Base-by-base conservation (phyloP, 2,797 vertebrate genomes). In the Karalla daura region DNA sequence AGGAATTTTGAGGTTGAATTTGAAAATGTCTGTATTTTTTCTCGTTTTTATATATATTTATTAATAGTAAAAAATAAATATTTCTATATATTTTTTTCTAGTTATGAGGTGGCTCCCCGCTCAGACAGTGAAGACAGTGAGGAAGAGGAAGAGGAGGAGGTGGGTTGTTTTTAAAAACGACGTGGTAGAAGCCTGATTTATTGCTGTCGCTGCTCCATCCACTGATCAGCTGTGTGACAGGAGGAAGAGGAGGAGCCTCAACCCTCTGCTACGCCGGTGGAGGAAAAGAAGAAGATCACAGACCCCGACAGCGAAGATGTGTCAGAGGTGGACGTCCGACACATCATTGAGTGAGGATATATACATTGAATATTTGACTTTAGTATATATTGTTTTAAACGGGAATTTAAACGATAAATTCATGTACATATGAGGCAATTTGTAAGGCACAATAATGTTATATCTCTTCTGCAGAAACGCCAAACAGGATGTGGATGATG, bases 81-180 rank as follows among this genome's bases (percentile, higher is more conserved):
- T n/a, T n/a, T n/a, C n/a, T n/a, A n/a, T n/a, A n/a, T n/a, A n/a
- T n/a, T n/a, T n/a, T 20, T 60, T 20, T 50, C 24, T 67, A 98
- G 98, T 20, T 99, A 99, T 15, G 97, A 98, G 77, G 97, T 99
- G 35, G 98, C 98, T 39, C 97, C 96, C 0, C 92, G 97, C 9
- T 98, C 98, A 1, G 98, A 99, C 86, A 99, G 97, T 7, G 97
- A 99, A 85, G 97, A 98, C 75, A 98, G 97, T 0, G 96, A 98
- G 35, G 97, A 98, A 2, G 97, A 98, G 74, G 96, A 94, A 77
- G 93, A 92, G 49, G 89, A 92, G 46, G 91, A 91, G 83, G 88
- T 86, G 51, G 44, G 72, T 63, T 54, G 13, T 55, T 53, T 55
- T 63, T 40, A 70, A 8, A 33, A 27, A 35, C 23, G 30, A 35